Percentiles rank a stretch among this genome's conserved stretches.
Evolutionary conservation across 2,797 vertebrate genomes (phyloP).

Genomic region (Kryptolebias ocellatus): DNA sequence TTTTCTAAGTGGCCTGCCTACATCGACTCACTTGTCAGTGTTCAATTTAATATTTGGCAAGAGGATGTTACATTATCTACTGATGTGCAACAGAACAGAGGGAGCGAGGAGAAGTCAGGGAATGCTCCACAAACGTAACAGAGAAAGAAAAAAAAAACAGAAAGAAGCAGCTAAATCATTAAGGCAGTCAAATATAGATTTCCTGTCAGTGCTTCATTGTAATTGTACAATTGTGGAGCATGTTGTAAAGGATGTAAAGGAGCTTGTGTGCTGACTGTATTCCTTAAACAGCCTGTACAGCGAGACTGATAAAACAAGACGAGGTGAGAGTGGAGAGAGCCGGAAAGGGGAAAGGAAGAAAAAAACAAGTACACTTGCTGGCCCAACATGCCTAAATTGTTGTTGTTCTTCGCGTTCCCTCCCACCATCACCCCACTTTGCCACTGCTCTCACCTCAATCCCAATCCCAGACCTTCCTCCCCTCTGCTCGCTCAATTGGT

Average conservation of each 20-base stretch:
- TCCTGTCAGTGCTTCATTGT: conserved; percentile 78
- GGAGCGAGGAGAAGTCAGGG: conserved; percentile 12
- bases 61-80: conserved; percentile 28
- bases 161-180: conserved; percentile 74
- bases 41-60: conserved; percentile 58
- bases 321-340: conserved; percentile 34
- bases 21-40: background rate
- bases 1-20: background rate
- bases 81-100: conserved; percentile 16
- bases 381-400: conserved; percentile 70
- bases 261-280: conserved; percentile 54
- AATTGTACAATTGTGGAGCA: conserved; percentile 66
- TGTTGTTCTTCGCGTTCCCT: conserved; percentile 60
- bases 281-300: conserved; percentile 52
- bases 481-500: conserved; percentile 69
- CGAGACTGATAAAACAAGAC: conserved; percentile 48
- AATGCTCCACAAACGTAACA: conserved; percentile 30
- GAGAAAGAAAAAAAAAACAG: conserved; percentile 31
- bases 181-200: conserved; percentile 80
- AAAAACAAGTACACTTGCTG: conserved; percentile 56
- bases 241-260: conserved; percentile 78
- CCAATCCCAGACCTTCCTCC: conserved; percentile 42
- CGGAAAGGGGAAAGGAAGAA: conserved; percentile 20
- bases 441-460: conserved; percentile 60
- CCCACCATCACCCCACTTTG: conserved; percentile 29